Evolutionary conservation across 2,113 vertebrate species (phyloP).

Genomic region (Zootoca vivipara): DNA sequence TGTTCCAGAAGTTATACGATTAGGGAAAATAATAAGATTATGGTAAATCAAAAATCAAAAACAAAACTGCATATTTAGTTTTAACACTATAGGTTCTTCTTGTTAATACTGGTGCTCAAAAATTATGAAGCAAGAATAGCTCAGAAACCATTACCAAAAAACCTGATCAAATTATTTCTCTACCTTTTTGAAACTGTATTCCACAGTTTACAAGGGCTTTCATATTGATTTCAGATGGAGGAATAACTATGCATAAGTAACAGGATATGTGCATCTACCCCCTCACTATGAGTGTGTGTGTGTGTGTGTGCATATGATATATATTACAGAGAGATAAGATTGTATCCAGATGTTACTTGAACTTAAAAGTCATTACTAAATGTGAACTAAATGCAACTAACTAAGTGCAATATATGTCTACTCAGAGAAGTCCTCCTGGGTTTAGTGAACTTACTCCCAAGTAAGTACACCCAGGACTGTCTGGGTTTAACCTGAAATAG

Average conservation of each 20-base stretch:
- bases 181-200: neutral
- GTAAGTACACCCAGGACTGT: neutral
- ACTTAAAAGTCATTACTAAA: neutral
- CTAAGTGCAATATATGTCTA: neutral
- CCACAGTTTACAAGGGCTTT: neutral
- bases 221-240: neutral
- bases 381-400: neutral
- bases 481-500: neutral
- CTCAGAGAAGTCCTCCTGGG: neutral
- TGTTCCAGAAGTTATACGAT: constrained; percentile 20
- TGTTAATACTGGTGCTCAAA: neutral
- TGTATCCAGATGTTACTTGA: neutral
- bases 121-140: neutral
- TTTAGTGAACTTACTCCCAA: neutral
- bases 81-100: neutral
- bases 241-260: neutral
- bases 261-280: neutral
- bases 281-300: neutral
- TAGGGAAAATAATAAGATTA: constrained; percentile 19
- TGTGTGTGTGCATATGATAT: neutral
- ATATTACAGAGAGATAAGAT: neutral
- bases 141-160: neutral
- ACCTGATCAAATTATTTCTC: neutral
- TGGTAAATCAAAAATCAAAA: neutral
- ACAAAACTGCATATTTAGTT: constrained; percentile 23